Evolutionary conservation across 2,888 invertebrate species (phyloP), one percentile per base, ranked within the genome.

Genomic region (Eupithecia pulchellata): DNA sequence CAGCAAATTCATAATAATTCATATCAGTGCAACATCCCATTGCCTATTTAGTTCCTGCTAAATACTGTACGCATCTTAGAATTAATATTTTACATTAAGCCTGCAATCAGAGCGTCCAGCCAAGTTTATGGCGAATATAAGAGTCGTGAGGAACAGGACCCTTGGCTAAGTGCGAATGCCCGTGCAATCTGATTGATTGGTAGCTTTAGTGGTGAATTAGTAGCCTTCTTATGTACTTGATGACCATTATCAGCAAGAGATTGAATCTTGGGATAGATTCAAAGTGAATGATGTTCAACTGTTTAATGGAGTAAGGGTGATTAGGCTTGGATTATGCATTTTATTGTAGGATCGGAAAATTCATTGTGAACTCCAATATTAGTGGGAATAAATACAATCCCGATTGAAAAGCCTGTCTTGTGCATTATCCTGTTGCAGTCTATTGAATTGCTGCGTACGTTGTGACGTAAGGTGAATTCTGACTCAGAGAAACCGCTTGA

Each of bases 61-160:
- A n/a, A 68, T 61, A 30, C 32, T 60, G 20, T 74, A 27, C 64
- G 30, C 20, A 47, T 17, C 63, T 55, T 34, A 65, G 75, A 85
- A 89, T 89, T 86, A 86, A 89, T 88, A 89, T 85, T 84, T 81
- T 73, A 79, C 86, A 89, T 89, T 87, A 88, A 79, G 66, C 69
- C 69, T 61, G 81, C 81, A 86, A 89, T 88, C 86, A 84, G 77
- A 65, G 47, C 62, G 76, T 80, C 77, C 30, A 78, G 60, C 78
- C 79, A 80, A 82, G 80, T 84, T 82, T 84, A 83, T 82, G 78
- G 84, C 71, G 75, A 79, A 81, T 80, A 81, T 78, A 73, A 74
- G 76, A 84, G 82, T 89, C 89, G 89, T 89, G 89, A 84, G 73
- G 77, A 72, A 74, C 72, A 74, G 75, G 75, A 76, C 77, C 75